Evolutionary conservation across 2,113 vertebrate genomes (phyloP).

Genomic region (Pygoscelis adeliae): DNA sequence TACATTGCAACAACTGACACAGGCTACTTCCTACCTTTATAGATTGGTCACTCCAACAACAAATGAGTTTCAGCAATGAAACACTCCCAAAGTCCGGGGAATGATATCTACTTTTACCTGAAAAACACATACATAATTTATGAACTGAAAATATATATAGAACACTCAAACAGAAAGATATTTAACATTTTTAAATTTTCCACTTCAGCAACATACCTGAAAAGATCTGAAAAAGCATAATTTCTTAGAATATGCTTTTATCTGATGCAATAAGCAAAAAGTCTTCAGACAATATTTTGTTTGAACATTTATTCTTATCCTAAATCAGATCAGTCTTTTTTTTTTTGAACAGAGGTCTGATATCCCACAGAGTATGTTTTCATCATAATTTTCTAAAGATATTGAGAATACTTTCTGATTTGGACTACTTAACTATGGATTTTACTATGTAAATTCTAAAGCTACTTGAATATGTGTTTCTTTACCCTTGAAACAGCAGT

Average conservation of each 20-base stretch:
- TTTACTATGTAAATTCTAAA: background rate
- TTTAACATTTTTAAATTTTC: background rate
- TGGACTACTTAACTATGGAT: background rate
- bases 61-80: conserved; percentile 71
- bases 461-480: background rate
- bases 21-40: conserved; percentile 72
- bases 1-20: background rate
- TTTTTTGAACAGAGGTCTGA: background rate
- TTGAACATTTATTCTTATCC: background rate
- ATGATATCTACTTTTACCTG: conserved; percentile 50
- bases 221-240: background rate
- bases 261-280: background rate
- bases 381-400: background rate
- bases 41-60: conserved; percentile 76
- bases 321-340: background rate
- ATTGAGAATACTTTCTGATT: background rate
- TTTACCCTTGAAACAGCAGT: background rate
- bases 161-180: background rate
- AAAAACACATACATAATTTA: background rate
- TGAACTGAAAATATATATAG: background rate
- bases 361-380: background rate
- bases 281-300: background rate
- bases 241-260: background rate
- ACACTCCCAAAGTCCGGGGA: background rate
- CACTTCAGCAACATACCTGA: background rate